Percentiles rank a stretch among this genome's conserved stretches.
Evolutionary conservation across 1,140 invertebrate species (phyloP).

Genomic region (Drosophila mauritiana): DNA sequence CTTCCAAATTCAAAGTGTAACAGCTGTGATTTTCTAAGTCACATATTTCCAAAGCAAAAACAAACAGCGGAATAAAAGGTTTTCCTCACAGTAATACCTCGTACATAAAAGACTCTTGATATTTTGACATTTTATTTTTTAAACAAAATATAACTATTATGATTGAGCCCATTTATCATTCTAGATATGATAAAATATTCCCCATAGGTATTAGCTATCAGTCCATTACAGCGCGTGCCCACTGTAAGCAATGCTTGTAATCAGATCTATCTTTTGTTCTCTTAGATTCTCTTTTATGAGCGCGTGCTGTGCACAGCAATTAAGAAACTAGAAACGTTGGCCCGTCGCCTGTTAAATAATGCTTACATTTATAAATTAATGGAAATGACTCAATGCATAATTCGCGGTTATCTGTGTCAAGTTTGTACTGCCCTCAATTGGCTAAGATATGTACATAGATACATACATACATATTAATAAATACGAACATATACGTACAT

Average conservation of each 20-base stretch:
- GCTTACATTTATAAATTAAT: conserved; percentile 73
- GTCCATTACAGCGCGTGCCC: neutral
- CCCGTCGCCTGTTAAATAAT: conserved; percentile 57
- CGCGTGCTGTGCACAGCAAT: conserved; percentile 62
- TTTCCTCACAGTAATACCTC: conserved; percentile 20
- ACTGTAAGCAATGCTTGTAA: conserved; percentile 32
- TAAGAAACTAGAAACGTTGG: conserved; percentile 43
- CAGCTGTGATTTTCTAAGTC: conserved; percentile 31
- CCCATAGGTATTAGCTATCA: too few species aligned
- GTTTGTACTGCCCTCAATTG: conserved; percentile 69
- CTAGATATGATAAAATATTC: too few species aligned
- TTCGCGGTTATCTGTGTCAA: conserved; percentile 61
- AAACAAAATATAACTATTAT: neutral
- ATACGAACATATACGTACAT: conserved; percentile 3
- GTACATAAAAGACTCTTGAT: neutral
- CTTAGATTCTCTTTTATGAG: neutral
- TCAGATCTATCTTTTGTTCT: conserved; percentile 25
- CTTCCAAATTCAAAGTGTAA: conserved; percentile 28
- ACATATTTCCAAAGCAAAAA: conserved; percentile 29
- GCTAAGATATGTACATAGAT: conserved; percentile 11
- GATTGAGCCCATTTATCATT: too few species aligned
- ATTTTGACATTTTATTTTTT: neutral
- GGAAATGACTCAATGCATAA: conserved; percentile 58
- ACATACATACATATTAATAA: neutral
- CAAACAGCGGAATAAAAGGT: conserved; percentile 11